phyloP scores from a whole-genome alignment of 2,888 invertebrate species.

The Megaustenia siamemsis region DNA sequence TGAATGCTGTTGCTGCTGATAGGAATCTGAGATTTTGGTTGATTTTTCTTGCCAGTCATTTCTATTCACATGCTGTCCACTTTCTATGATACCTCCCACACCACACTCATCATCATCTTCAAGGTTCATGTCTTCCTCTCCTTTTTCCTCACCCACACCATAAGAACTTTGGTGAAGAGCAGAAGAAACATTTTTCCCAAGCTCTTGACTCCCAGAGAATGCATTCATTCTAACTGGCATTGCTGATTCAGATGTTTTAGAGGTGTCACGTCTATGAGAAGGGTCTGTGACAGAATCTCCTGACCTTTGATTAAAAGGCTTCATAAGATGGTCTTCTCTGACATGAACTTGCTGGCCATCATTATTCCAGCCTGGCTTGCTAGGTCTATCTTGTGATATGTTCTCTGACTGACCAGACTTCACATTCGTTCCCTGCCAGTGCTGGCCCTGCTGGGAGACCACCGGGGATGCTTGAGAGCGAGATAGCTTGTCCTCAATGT shows the following conservation, averaged over 20 bases:
- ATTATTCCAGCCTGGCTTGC: neutral
- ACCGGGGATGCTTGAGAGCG: neutral
- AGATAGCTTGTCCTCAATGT: conserved; percentile 45
- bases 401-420: neutral
- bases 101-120: conserved; percentile 53
- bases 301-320: neutral
- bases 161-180: neutral
- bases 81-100: conserved; percentile 42
- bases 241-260: neutral
- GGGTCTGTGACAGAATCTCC: neutral
- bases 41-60: neutral
- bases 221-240: neutral
- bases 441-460: neutral
- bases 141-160: conserved; percentile 39
- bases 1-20: neutral
- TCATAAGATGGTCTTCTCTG: neutral
- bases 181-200: neutral
- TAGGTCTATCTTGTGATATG: neutral
- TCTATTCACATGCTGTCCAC: neutral
- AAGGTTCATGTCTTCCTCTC: conserved; percentile 58
- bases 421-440: conserved; percentile 40
- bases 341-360: neutral
- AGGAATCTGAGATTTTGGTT: neutral
- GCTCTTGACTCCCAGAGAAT: neutral
- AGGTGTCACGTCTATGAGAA: neutral